A percentile compares a stretch with the other conserved stretches of the same genome.
Conservation (phyloP, 2,797 vertebrate genomes). For the Eulemur albifrons region DNA sequence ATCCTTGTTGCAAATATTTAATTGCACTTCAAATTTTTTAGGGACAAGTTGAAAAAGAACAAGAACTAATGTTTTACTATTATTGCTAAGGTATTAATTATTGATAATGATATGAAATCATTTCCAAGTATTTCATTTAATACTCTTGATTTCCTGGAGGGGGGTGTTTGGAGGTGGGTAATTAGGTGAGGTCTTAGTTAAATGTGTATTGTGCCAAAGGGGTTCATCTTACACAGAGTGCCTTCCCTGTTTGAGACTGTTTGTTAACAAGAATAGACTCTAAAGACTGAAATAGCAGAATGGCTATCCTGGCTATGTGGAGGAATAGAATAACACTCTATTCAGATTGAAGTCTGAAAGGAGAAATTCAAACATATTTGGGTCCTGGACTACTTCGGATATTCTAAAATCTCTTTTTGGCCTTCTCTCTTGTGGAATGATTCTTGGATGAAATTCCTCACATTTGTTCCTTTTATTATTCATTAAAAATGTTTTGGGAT, state of each 20-base stretch:
- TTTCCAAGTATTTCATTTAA: background rate
- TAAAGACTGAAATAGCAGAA: background rate
- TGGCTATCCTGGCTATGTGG: background rate
- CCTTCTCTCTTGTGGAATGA: background rate
- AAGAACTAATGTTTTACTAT: background rate
- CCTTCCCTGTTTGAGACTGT: background rate
- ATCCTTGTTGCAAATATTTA: background rate
- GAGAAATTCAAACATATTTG: background rate
- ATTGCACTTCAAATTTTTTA: background rate
- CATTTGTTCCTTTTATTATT: background rate
- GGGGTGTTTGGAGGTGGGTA: too few relatives aligned
- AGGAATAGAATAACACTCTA: background rate
- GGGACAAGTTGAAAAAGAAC: background rate
- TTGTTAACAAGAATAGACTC: background rate
- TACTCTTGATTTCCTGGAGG: background rate
- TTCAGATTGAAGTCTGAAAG: background rate
- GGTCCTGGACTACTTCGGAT: background rate
- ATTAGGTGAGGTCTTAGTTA: background rate
- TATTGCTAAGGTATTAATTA: background rate
- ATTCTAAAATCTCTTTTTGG: background rate
- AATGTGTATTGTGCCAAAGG: fast-evolving
- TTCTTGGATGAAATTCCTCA: background rate
- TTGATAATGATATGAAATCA: background rate
- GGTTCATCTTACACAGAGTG: fast-evolving
- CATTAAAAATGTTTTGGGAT: background rate